Evolutionary conservation across 1,140 invertebrate genomes (phyloP).

Genomic region (Euschistus heros): DNA sequence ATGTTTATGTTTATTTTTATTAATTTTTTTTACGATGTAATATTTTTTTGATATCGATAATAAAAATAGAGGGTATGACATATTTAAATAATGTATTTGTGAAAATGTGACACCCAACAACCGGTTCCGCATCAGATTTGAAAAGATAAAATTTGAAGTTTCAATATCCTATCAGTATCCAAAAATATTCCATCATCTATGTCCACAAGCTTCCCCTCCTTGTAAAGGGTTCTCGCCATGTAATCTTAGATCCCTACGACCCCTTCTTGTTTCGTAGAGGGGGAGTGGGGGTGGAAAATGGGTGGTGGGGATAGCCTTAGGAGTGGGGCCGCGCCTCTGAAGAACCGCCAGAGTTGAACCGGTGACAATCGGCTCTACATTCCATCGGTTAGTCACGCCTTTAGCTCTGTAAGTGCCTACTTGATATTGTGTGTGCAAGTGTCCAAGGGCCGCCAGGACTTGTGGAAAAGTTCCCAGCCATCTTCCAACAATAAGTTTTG

Average conservation of each 20-base stretch:
- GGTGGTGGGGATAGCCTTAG: conserved; percentile 1
- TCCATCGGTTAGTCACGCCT: conserved; percentile 36
- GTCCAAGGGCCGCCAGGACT: conserved; percentile 6
- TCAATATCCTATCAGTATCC: not conserved
- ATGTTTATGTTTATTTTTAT: too few species aligned
- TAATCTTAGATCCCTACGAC: not conserved
- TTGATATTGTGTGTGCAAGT: not conserved
- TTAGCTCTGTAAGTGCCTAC: conserved; percentile 12
- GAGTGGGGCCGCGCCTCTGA: conserved; percentile 6
- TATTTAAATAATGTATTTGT: too few species aligned
- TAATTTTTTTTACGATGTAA: too few species aligned
- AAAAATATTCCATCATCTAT: not conserved
- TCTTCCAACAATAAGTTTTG: too few species aligned
- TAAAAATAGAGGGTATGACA: too few species aligned
- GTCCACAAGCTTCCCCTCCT: not conserved
- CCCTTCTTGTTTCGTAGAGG: not conserved
- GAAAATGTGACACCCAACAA: too few species aligned
- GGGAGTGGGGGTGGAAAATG: not conserved
- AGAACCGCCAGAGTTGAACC: conserved; percentile 39
- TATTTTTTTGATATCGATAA: too few species aligned
- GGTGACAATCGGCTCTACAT: conserved; percentile 45
- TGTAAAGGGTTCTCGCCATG: conserved; percentile 3
- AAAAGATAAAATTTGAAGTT: too few species aligned
- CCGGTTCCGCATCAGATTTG: too few species aligned
- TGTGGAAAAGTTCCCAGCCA: not conserved